Evolutionary conservation across 1,140 invertebrate genomes (phyloP).

Genomic region (Aradophagus sp.): DNA sequence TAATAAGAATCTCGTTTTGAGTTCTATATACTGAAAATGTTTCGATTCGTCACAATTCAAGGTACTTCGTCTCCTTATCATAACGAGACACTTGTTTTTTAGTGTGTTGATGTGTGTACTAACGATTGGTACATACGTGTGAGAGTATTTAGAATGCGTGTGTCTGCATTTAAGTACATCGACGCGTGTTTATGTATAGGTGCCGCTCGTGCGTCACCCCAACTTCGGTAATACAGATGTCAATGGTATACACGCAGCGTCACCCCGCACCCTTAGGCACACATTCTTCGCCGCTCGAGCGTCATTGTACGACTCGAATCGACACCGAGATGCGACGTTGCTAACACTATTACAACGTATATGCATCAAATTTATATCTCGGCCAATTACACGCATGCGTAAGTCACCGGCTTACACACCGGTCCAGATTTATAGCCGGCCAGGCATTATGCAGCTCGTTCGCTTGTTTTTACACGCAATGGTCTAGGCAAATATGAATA

Average conservation of each 20-base stretch:
- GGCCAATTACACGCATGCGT: conserved; percentile 44
- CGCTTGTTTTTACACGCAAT: conserved; percentile 8
- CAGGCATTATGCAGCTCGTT: conserved; percentile 8
- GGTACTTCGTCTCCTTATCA: no score
- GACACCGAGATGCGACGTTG: conserved; percentile 19
- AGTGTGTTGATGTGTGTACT: no score
- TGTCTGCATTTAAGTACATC: no score
- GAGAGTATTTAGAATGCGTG: no score
- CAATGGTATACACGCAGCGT: conserved; percentile 31
- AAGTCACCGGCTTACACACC: conserved; percentile 4
- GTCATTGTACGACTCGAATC: conserved; percentile 23
- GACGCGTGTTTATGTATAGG: not conserved
- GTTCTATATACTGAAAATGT: no score
- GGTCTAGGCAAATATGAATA: conserved; percentile 3
- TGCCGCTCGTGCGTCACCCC: conserved; percentile 13
- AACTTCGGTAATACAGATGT: conserved; percentile 50
- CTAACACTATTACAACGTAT: conserved; percentile 23
- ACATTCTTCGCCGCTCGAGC: conserved; percentile 20
- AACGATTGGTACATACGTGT: no score
- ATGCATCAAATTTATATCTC: conserved; percentile 40
- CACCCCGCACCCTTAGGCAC: conserved; percentile 31
- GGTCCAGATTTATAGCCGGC: conserved; percentile 8
- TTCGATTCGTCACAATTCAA: no score
- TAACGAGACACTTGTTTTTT: no score
- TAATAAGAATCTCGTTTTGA: no score